A percentile compares a stretch with the other conserved stretches of the same genome.
phyloP scores from a whole-genome alignment of 2,888 invertebrate species.

The Agapetus fuscipes region DNA sequence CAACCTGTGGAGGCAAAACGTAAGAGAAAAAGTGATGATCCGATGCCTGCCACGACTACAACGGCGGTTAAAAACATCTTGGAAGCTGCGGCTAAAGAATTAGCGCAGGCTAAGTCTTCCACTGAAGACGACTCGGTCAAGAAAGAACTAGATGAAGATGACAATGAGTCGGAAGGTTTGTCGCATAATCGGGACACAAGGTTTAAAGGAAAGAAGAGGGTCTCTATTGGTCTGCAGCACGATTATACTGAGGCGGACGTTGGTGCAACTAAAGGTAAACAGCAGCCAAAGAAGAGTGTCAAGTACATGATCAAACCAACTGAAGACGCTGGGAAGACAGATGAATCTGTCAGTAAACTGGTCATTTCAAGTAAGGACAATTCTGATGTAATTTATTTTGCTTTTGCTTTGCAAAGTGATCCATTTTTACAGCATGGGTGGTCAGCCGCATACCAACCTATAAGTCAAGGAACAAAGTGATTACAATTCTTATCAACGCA shows the following conservation, averaged over 20 bases:
- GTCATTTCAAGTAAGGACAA: constrained; percentile 7
- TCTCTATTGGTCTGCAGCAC: constrained; percentile 31
- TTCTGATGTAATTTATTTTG: not conserved
- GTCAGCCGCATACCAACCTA: no score
- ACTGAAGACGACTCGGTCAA: constrained; percentile 29
- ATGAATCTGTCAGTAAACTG: constrained; percentile 8
- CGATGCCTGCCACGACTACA: constrained; percentile 36
- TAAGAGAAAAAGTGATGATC: constrained; percentile 33
- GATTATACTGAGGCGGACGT: constrained; percentile 22
- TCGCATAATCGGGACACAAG: constrained; percentile 34
- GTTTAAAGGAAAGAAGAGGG: constrained; percentile 37
- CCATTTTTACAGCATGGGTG: no score
- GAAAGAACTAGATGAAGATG: constrained; percentile 11
- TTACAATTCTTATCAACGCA: no score
- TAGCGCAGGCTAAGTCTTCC: constrained; percentile 24
- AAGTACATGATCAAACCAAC: constrained; percentile 7
- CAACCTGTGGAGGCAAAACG: constrained; percentile 21
- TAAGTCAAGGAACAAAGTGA: no score
- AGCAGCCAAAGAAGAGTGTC: constrained; percentile 7
- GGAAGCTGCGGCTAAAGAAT: constrained; percentile 41
- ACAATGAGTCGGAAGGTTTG: constrained; percentile 23
- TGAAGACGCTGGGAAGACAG: not conserved
- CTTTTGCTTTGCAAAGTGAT: no score
- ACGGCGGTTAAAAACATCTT: constrained; percentile 40
- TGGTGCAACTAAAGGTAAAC: constrained; percentile 13